Base-by-base conservation (phyloP, 1,140 invertebrate genomes). In the Cydia splendana region DNA sequence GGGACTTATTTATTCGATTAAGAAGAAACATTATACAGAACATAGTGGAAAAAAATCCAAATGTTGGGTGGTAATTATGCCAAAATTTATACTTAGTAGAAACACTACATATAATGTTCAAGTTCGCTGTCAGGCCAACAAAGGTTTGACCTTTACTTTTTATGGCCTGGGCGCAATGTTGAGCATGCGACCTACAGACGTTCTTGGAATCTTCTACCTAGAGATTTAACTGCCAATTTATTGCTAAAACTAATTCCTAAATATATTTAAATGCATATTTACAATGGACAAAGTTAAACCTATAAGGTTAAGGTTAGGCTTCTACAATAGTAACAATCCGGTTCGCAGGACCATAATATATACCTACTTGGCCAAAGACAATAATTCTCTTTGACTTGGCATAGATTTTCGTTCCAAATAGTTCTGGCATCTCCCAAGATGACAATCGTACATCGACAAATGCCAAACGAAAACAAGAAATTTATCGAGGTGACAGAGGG, bases 111-210 rank as follows among this genome's bases (percentile, higher is more conserved):
- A 62, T 62, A 62, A 24, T 20, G 57, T n/a, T 62, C 5, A 45
- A 62, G 18, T 10, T 62, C 1, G 30, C 67, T 38, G 67, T 18
- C 38, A 71, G 65, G 13, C 65, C 28, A 69, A 69, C 67, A 71
- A 71, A 71, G 67, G 67, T 71, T 18, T 71, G 67, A 71, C 67
- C 67, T 71, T 71, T 71, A 71, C 10, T 34, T 71, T 71, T 71
- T 71, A 71, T 71, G 67, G 65, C 34, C 34, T 18, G 15, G 67
- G 3, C 34, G 30, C 6, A 45, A 34, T 34, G 15, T 45, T 57
- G 73, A 28, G 18, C n/a, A 38, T 74, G 18, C 45, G 73, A 74
- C 73, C 73, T 74, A 74, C 73, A 74, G 73, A 74, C 51, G 73
- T 74, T 74, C 73, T 53, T 45, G 30, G 67, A 71, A 71, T 10